phyloP scores from a whole-genome alignment of 2,888 invertebrate genomes.

The Heliconius ismenius region DNA sequence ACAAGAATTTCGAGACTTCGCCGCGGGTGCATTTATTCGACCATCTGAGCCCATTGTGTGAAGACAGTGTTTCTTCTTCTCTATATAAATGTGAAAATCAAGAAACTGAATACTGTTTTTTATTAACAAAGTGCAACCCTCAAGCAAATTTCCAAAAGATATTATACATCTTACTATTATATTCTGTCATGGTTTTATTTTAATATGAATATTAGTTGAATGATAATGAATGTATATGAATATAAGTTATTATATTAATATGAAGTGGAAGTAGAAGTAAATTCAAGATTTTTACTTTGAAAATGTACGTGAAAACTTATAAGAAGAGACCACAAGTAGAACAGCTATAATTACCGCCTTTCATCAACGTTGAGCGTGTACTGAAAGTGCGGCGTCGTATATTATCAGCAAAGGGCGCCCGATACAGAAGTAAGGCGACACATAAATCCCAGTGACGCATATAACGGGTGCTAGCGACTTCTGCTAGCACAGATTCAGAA shows the following conservation, averaged over 20 bases:
- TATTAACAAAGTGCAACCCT: background rate
- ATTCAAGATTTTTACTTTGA: background rate
- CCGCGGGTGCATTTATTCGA: conserved; percentile 52
- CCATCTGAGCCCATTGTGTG: conserved; percentile 52
- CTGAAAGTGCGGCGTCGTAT: conserved; percentile 47
- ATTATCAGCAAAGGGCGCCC: conserved; percentile 55
- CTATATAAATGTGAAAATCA: background rate
- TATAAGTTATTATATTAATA: no score
- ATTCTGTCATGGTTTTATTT: background rate
- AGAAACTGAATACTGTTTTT: background rate
- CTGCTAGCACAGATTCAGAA: conserved; percentile 14
- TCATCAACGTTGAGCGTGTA: conserved; percentile 37
- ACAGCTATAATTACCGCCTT: conserved; percentile 25
- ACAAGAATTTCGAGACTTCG: conserved; percentile 41
- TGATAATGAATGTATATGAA: no score
- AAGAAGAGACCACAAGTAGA: background rate
- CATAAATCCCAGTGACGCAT: conserved; percentile 56
- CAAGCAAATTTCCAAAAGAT: no score
- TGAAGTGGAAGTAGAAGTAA: background rate
- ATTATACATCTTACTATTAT: no score
- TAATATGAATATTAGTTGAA: no score
- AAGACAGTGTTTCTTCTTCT: conserved; percentile 23
- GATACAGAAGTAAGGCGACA: conserved; percentile 54
- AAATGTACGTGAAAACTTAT: background rate
- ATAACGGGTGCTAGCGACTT: conserved; percentile 43